These are phyloP conservation scores for Lasioglossum pauxillum DNA, from an alignment of 2,888 invertebrate species.

Conservation along the genomic window DNA sequence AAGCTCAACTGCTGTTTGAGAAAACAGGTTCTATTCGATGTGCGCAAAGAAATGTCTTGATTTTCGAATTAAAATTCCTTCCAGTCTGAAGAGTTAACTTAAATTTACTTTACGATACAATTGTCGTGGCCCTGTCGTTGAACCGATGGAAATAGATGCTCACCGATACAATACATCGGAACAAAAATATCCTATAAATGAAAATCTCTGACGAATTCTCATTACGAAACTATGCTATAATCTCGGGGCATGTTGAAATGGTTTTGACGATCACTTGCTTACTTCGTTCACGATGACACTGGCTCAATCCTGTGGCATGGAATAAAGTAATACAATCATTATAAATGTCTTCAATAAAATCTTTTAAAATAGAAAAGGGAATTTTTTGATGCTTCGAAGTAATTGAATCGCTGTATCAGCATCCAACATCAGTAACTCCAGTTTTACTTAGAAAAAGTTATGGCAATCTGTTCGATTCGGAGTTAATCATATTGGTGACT, in stretches of 20 bases:
- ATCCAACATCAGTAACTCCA: constrained; percentile 5
- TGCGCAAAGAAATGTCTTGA: no score
- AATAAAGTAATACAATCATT: constrained; percentile 78
- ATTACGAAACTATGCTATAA: constrained; percentile 22
- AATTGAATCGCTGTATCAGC: background rate
- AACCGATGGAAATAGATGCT: constrained; percentile 15
- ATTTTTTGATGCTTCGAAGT: background rate
- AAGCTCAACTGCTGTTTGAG: no score
- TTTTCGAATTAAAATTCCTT: no score
- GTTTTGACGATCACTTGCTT: constrained; percentile 62
- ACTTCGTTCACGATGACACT: constrained; percentile 72
- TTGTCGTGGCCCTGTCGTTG: background rate
- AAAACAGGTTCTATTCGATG: no score
- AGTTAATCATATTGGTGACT: constrained; percentile 15
- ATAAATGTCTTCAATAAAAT: constrained; percentile 30
- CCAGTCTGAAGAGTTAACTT: no score
- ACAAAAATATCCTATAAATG: constrained; percentile 15
- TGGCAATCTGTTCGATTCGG: background rate
- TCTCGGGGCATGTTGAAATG: constrained; percentile 42
- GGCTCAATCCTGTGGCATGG: constrained; percentile 82
- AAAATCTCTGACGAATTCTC: constrained; percentile 19
- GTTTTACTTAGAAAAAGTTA: background rate
- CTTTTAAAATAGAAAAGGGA: background rate
- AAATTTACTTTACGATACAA: constrained; percentile 25
- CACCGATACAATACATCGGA: background rate